Conservation (phyloP, 2,113 vertebrate species). For the Manacus vitellinus region DNA sequence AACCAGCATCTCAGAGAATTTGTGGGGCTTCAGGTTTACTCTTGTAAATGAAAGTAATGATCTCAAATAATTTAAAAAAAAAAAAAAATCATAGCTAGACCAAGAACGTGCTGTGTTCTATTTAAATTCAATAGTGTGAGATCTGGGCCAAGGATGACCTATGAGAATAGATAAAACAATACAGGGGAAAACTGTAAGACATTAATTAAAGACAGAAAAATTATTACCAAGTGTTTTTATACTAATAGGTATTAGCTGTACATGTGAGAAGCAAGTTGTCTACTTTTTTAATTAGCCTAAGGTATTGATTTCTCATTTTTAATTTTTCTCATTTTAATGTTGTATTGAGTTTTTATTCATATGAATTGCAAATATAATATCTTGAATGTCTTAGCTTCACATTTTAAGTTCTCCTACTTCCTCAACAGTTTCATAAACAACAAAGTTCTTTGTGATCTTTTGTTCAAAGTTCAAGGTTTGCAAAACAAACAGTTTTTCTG, state of each 20-base stretch:
- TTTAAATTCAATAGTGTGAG: background rate
- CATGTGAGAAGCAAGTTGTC: background rate
- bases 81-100: background rate
- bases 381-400: background rate
- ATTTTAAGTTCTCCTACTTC: background rate
- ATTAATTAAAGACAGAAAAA: background rate
- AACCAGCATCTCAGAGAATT: background rate
- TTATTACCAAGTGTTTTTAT: background rate
- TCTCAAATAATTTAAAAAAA: background rate
- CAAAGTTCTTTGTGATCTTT: background rate
- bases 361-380: constrained; percentile 1
- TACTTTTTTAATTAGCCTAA: background rate
- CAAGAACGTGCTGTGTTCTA: background rate
- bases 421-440: background rate
- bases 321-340: background rate
- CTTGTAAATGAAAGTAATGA: background rate
- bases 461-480: background rate
- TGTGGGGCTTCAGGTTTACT: background rate
- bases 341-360: background rate
- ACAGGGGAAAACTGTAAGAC: background rate
- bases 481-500: background rate
- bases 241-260: background rate
- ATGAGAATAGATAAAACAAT: background rate
- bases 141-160: background rate
- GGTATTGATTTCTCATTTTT: background rate